Evolutionary conservation across 2,797 vertebrate genomes (phyloP), one percentile per base, ranked within the genome.

Genomic region (Girardinus metallicus): DNA sequence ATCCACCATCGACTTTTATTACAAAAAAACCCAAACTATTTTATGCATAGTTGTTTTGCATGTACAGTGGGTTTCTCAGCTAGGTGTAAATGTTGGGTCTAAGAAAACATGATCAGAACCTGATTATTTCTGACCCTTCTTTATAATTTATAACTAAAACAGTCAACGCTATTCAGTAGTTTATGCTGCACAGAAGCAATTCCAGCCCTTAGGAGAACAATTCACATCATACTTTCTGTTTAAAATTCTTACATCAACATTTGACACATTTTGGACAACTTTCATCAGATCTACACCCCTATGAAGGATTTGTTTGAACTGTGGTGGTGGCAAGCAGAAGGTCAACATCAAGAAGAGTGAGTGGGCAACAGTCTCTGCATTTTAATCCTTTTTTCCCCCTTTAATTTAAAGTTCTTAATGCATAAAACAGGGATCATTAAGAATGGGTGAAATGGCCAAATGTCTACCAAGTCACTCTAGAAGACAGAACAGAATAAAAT

Each of bases 291-390:
- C 36, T 43, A 31, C 29, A 51, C 36, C 39, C 26, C 44, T 39
- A 43, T 75, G 39, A 75, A 75, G 51, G 10, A 29, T 60, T n/a
- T 44, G 53, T 75, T 60, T 18, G 41, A 75, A 39, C 39, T 43
- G 53, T 29, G 15, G 39, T 18, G 53, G 39, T 29, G 39, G 31
- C 26, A 39, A 74, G 29, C 47, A 73, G 72, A 47, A 73, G 72
- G 46, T 73, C 31, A 49, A 73, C 46, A 66, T 51, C 34, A n/a
- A 64, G 93, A 95, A 78, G 93, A 95, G 57, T 93, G 92, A 53
- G 84, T 89, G 93, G 94, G 94, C 95, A 85, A 36, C 1, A 0
- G 8, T 41, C 75, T 41, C 16, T 75, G 13, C 23, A 75, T 75
- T 46, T 16, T 34, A 76, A 44, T 46, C 55, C 31, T 46, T 62